A percentile compares a stretch with the other conserved stretches of the same genome.
Conservation (phyloP, 1,140 invertebrate species). For the Oscheius sp. region DNA sequence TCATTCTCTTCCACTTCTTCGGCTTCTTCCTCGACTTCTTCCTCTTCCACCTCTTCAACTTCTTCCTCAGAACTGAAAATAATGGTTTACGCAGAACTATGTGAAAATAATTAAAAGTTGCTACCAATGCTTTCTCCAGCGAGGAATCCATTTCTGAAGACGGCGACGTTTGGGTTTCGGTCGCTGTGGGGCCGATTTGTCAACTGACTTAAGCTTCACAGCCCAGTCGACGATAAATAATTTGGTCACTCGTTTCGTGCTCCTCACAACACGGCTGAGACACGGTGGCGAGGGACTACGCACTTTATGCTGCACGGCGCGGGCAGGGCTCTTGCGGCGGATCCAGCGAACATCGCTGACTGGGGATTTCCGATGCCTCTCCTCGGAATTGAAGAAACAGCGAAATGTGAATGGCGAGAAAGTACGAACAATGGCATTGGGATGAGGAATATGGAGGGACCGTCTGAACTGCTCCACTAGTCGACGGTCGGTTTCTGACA, state of each 20-base stretch:
- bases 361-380: background rate
- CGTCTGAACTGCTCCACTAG: constrained; percentile 24
- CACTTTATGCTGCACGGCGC: background rate
- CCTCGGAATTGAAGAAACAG: background rate
- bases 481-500: constrained; percentile 29
- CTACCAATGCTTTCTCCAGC: constrained; percentile 30
- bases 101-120: background rate
- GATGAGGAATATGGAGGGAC: constrained; percentile 32
- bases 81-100: background rate
- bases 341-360: background rate
- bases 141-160: constrained; percentile 23
- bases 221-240: background rate
- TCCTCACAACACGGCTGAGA: background rate
- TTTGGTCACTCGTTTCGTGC: background rate
- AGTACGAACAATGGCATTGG: constrained; percentile 21
- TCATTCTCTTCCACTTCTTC: constrained; percentile 12
- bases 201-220: constrained; percentile 20
- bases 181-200: constrained; percentile 7
- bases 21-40: constrained; percentile 27
- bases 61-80: constrained; percentile 35
- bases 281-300: background rate
- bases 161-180: constrained; percentile 16
- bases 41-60: constrained; percentile 29
- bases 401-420: background rate
- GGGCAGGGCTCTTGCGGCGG: background rate